Conservation (phyloP, 92 coral and sea anemone genomes). For the Epizoanthus illoricatus region DNA sequence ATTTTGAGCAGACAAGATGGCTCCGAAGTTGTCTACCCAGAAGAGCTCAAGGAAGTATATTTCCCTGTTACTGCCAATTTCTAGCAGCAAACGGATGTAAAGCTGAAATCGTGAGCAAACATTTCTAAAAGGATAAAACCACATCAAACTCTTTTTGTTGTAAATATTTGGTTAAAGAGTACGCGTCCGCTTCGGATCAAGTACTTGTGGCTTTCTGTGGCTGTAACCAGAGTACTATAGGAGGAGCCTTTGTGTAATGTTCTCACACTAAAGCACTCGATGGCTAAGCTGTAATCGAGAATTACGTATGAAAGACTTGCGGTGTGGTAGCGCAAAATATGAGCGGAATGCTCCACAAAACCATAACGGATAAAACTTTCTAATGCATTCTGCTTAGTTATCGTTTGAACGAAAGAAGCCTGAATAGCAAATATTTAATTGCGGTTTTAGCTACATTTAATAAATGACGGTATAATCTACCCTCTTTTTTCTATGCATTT, state of each 20-base stretch:
- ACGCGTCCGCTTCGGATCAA: slow-evolving; percentile 18
- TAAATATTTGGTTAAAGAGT: slow-evolving; percentile 26
- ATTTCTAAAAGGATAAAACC: slow-evolving; percentile 3
- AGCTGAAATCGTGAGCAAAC: background rate
- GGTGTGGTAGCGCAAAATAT: too few species aligned
- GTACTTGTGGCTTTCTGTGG: slow-evolving; percentile 33
- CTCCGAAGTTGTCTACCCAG: background rate
- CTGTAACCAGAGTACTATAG: slow-evolving; percentile 1
- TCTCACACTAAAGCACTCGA: too few species aligned
- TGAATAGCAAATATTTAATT: too few species aligned
- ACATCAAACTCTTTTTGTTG: background rate
- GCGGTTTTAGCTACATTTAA: too few species aligned
- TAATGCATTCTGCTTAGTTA: too few species aligned
- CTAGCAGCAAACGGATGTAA: background rate
- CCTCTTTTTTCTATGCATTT: too few species aligned
- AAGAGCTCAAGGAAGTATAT: background rate
- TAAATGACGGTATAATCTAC: too few species aligned
- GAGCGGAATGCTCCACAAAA: too few species aligned
- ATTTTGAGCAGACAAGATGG: background rate
- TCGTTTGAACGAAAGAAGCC: too few species aligned
- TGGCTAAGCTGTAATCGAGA: too few species aligned
- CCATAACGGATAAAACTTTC: too few species aligned
- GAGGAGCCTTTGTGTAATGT: background rate
- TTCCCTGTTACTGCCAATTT: background rate
- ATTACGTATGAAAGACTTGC: too few species aligned